Evolutionary conservation across 2,113 vertebrate genomes (phyloP).

Genomic region (Onychostruthus taczanowskii): DNA sequence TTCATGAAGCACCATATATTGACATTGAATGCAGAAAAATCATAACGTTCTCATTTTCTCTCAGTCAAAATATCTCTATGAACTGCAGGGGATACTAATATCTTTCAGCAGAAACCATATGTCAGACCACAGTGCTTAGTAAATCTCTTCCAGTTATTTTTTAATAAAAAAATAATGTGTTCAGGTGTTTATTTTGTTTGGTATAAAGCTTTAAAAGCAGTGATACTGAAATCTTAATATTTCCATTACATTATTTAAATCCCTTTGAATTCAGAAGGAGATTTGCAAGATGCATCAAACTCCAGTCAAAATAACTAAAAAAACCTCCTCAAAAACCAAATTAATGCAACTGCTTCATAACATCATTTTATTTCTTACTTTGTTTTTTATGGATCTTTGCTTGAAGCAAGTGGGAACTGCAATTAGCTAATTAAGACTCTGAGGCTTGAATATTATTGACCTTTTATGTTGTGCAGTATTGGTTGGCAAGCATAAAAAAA

Average conservation of each 20-base stretch:
- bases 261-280: not conserved
- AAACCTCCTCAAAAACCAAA: not conserved
- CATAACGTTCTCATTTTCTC: not conserved
- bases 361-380: not conserved
- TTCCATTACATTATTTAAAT: not conserved
- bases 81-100: not conserved
- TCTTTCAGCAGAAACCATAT: not conserved
- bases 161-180: not conserved
- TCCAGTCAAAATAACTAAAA: not conserved
- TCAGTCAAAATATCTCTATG: not conserved
- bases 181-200: not conserved
- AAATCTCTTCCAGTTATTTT: not conserved
- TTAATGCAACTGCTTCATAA: not conserved
- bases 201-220: not conserved
- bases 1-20: not conserved
- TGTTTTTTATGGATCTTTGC: not conserved
- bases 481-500: not conserved
- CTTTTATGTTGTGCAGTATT: not conserved
- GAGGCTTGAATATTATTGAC: slow-evolving; percentile 1
- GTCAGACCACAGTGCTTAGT: not conserved
- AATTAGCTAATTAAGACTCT: slow-evolving; percentile 21
- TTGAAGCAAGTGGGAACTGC: not conserved
- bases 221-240: not conserved
- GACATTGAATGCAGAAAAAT: not conserved
- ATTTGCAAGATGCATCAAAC: not conserved